These are phyloP conservation scores for Brienomyrus brachyistius DNA, from an alignment of 2,113 vertebrate species.

Conservation along the genomic window DNA sequence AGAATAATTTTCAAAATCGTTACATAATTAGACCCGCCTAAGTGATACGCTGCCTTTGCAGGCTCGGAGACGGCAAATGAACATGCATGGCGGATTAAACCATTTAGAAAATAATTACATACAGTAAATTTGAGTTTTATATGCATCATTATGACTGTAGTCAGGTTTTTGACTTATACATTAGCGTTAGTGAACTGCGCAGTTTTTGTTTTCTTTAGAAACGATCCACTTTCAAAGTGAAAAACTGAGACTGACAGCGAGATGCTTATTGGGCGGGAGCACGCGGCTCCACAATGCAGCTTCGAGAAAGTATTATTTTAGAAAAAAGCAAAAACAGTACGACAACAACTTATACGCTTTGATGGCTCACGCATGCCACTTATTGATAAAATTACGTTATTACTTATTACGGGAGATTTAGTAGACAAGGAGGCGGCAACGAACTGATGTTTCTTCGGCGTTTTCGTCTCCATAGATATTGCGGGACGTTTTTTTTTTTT, in stretches of 20 bases:
- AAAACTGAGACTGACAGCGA: background rate
- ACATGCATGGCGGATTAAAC: background rate
- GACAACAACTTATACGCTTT: background rate
- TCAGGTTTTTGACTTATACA: background rate
- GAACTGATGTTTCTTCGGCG: background rate
- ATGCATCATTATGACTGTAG: background rate
- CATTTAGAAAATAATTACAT: background rate
- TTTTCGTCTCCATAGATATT: background rate
- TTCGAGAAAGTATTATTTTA: background rate
- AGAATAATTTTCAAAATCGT: background rate
- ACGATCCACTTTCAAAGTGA: background rate
- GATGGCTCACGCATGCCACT: background rate
- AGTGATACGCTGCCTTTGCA: background rate
- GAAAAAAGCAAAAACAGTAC: background rate
- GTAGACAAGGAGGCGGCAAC: background rate
- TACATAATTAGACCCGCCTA: background rate
- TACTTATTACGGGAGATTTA: background rate
- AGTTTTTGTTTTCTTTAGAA: background rate
- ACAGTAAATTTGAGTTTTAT: background rate
- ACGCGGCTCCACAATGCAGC: background rate
- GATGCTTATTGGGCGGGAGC: background rate
- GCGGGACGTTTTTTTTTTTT: background rate
- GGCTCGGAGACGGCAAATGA: background rate
- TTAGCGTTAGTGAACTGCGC: background rate
- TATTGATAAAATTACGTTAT: background rate